Conservation (phyloP, 2,888 invertebrate species). For the Chydorus sphaericus region DNA sequence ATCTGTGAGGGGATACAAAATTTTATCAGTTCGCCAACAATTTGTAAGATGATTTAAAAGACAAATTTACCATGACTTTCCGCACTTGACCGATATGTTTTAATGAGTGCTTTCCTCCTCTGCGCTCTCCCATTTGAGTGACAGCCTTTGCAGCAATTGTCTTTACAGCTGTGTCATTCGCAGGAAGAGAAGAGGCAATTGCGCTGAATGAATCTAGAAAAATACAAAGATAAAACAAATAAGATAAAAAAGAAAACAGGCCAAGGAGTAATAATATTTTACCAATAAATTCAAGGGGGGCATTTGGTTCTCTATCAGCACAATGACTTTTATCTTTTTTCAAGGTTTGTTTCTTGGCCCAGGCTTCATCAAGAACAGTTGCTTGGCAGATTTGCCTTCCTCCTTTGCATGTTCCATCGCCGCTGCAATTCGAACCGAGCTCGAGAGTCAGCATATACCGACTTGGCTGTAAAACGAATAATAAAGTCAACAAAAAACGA, state of each 20-base stretch:
- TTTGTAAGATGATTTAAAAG: not conserved
- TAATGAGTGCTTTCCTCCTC: not conserved
- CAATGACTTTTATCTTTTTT: conserved; percentile 1
- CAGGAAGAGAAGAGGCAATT: not conserved
- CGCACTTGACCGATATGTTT: not conserved
- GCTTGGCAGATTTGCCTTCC: conserved; percentile 2
- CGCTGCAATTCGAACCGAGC: conserved; percentile 5
- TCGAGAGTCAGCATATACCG: conserved; percentile 5
- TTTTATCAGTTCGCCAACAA: too few relatives aligned
- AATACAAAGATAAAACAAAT: not conserved
- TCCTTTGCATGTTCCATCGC: not conserved
- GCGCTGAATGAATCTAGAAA: not conserved
- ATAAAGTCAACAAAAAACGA: not conserved
- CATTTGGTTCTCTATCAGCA: conserved; percentile 1
- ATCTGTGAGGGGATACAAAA: not conserved
- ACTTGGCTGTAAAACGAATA: conserved; percentile 1
- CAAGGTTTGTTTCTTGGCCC: not conserved
- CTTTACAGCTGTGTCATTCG: not conserved
- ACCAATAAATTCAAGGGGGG: conserved; percentile 1
- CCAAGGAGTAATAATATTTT: too few relatives aligned
- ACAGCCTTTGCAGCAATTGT: conserved; percentile 1
- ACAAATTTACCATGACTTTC: not conserved
- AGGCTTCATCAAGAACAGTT: conserved; percentile 2
- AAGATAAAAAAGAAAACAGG: not conserved
- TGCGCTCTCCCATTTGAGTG: not conserved